Percentiles rank a stretch among this genome's conserved stretches.
Evolutionary conservation across 2,113 vertebrate species (phyloP).

Genomic region (Promerops cafer): DNA sequence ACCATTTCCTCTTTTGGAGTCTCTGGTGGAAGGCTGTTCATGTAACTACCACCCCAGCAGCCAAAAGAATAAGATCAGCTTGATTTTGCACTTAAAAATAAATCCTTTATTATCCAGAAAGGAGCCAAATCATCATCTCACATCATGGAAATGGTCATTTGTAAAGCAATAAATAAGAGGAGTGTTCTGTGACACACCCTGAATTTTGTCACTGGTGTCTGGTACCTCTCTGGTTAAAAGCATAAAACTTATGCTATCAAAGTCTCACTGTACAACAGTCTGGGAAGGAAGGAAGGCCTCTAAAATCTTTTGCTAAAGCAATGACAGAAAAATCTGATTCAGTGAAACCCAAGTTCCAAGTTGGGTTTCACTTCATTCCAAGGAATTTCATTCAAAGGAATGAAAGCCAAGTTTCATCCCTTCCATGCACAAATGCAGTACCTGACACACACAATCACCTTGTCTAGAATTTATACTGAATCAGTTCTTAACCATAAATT

Average conservation of each 20-base stretch:
- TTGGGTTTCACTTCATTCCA: background rate
- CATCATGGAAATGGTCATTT: background rate
- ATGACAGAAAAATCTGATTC: background rate
- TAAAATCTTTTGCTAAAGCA: background rate
- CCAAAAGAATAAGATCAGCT: background rate
- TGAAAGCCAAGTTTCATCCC: background rate
- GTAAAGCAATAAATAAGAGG: constrained; percentile 35
- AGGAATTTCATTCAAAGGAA: background rate
- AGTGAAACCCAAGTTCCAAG: background rate
- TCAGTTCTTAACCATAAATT: background rate
- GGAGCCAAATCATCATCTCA: constrained; percentile 10
- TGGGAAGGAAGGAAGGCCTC: background rate
- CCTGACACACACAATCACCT: background rate
- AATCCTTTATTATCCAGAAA: constrained; percentile 22
- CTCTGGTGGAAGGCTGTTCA: background rate
- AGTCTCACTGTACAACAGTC: constrained; percentile 17
- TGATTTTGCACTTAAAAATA: constrained; percentile 2
- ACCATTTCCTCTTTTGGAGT: constrained; percentile 10
- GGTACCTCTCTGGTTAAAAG: constrained; percentile 3
- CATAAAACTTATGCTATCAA: background rate
- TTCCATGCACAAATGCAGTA: background rate
- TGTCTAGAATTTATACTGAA: background rate
- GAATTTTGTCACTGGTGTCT: background rate
- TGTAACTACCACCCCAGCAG: background rate
- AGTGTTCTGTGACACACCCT: background rate